Evolutionary conservation across 2,113 vertebrate genomes (phyloP).

Genomic region (Cryptotis parvus): DNA sequence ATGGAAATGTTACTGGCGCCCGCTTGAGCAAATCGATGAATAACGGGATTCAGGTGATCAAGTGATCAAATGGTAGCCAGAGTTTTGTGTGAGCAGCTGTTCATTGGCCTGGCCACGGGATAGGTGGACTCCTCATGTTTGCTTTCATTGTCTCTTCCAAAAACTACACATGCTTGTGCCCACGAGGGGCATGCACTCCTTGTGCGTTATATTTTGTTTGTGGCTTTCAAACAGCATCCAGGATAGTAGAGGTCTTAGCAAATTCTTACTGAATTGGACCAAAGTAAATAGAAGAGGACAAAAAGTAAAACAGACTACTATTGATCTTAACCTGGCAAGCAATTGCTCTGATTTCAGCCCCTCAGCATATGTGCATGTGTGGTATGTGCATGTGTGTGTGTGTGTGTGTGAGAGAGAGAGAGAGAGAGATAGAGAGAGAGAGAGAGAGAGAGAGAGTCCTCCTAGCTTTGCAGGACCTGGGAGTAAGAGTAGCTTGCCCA

Average conservation of each 20-base stretch:
- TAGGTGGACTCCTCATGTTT: neutral
- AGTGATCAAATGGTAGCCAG: constrained; percentile 28
- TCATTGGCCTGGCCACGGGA: neutral
- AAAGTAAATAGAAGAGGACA: neutral
- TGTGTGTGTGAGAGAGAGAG: no score
- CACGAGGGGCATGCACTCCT: neutral
- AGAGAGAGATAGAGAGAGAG: no score
- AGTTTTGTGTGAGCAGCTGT: constrained; percentile 10
- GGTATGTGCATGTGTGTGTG: no score
- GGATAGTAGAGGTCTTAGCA: neutral
- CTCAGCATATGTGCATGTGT: neutral
- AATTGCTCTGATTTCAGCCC: neutral
- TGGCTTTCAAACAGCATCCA: neutral
- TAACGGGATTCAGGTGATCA: no score
- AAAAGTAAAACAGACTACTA: constrained; percentile 5
- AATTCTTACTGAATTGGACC: constrained; percentile 22
- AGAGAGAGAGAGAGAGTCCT: neutral
- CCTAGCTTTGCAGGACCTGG: neutral
- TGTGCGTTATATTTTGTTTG: constrained; percentile 24
- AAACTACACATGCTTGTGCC: neutral
- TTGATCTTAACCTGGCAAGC: neutral
- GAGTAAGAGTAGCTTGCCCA: neutral
- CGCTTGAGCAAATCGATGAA: no score
- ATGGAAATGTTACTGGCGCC: no score
- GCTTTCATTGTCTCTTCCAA: neutral